phyloP scores from a whole-genome alignment of 2,888 invertebrate genomes.

The Synergus laeviventris region DNA sequence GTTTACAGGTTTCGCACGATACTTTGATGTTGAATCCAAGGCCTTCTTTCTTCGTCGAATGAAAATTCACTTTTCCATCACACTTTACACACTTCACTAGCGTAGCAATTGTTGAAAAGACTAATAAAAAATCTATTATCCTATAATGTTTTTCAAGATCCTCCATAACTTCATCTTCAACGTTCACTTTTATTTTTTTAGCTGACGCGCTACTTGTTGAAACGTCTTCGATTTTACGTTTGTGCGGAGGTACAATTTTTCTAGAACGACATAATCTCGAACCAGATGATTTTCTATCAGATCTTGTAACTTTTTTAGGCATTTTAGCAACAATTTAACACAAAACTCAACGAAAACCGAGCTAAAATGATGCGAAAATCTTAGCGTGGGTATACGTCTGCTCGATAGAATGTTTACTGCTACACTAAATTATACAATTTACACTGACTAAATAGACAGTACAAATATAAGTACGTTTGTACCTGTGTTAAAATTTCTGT shows the following conservation, averaged over 20 bases:
- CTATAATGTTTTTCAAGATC: conserved; percentile 52
- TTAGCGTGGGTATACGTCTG: conserved; percentile 48
- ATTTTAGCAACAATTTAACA: conserved; percentile 54
- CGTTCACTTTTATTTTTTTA: conserved; percentile 47
- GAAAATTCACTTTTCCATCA: conserved; percentile 52
- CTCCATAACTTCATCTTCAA: conserved; percentile 38
- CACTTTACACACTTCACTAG: conserved; percentile 53
- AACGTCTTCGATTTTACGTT: conserved; percentile 45
- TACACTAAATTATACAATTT: conserved; percentile 48
- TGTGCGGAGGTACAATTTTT: conserved; percentile 52
- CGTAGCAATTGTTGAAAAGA: conserved; percentile 53
- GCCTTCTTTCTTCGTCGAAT: conserved; percentile 50
- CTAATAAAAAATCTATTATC: conserved; percentile 53
- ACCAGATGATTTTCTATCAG: conserved; percentile 51
- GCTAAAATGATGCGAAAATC: conserved; percentile 54
- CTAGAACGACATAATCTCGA: conserved; percentile 53
- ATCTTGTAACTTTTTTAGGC: conserved; percentile 52
- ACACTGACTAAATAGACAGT: conserved; percentile 50
- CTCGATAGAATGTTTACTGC: conserved; percentile 53
- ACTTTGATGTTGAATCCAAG: conserved; percentile 53
- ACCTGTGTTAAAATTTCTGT: conserved; percentile 44
- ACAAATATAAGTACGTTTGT: conserved; percentile 48
- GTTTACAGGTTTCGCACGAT: conserved; percentile 53
- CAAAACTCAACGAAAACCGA: conserved; percentile 53
- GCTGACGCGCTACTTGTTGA: conserved; percentile 49